Base-by-base conservation (phyloP, 2,888 invertebrate genomes). In the Dasypogon diadema region DNA sequence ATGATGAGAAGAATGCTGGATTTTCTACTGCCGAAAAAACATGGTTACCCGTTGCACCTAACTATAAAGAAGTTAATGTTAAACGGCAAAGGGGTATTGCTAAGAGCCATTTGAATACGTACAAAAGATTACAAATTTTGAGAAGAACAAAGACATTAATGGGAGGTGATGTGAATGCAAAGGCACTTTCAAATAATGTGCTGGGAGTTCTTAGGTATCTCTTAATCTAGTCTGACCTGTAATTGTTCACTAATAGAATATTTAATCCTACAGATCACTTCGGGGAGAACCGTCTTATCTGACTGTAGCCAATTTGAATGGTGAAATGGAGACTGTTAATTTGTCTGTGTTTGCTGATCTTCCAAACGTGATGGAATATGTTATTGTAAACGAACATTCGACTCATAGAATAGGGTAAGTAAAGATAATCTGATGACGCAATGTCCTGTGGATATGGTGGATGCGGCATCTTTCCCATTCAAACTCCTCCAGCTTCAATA, bases 21-120 rank as follows among this genome's bases (percentile, higher is more conserved):
- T 86, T 86, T 65, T 83, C 83, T 2, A 83, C 78, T n/a, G 83
- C 81, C 34, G 77, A 79, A 5, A 84, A 80, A 70, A 85, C 86
- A 0, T 86, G 86, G 86, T 73, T 86, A 21, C 86, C 86, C 0
- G 79, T 86, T 2, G 88, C 91, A 34, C 81, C 84, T 0, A 89
- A 92, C 82, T 92, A 91, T 81, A 82, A 80, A 56, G 83, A 83
- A 1, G 80, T 91, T 0, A 93, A 93, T 81, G 85, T 92, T 18
- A 87, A 87, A 0, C 83, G 81, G 0, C 87, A 91, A 81, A 84
- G 85, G n/a, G 76, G 48, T 0, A 83, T 83, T 0, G 8, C 78
- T 0, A 83, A 84, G 24, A 91, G 91, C 26, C 90, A 91, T 82
- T 88, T 90, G 58, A 88, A 88, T 78, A 87, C 91, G 76, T 92